Base-by-base conservation (phyloP, 2,888 invertebrate species). In the Rambutsinella grinnellia region DNA sequence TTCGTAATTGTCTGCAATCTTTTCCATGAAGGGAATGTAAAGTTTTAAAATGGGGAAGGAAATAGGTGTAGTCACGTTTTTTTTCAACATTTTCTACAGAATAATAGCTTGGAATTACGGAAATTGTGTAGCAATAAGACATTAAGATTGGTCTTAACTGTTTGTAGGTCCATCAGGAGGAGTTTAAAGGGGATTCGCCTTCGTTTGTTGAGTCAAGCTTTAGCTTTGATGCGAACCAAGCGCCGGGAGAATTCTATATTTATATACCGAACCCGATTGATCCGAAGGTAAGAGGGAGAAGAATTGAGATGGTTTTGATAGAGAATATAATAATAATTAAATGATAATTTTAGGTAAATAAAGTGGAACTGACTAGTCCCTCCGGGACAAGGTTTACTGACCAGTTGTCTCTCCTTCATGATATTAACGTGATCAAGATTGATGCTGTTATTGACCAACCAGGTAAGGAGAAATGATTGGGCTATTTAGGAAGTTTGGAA, bases 81-180 rank as follows among this genome's bases (percentile, higher is more conserved):
- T n/a, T n/a, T n/a, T n/a, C n/a, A n/a, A n/a, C n/a, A n/a, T n/a
- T n/a, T n/a, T n/a, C n/a, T n/a, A n/a, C n/a, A n/a, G n/a, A n/a
- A n/a, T n/a, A n/a, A n/a, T n/a, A n/a, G n/a, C n/a, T n/a, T n/a
- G n/a, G n/a, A n/a, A n/a, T n/a, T n/a, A n/a, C n/a, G n/a, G n/a
- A n/a, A n/a, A n/a, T n/a, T n/a, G n/a, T n/a, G n/a, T n/a, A n/a
- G n/a, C n/a, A n/a, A n/a, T n/a, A n/a, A n/a, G n/a, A n/a, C n/a
- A n/a, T n/a, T n/a, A n/a, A n/a, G n/a, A n/a, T n/a, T n/a, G n/a
- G n/a, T 26, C n/a, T 24, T 13, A 24, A 49, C 17, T 47, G n/a
- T 27, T 5, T 85, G 21, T 83, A 87, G 87, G 88, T 89, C 66
- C 89, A 89, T 81, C 86, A 89, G 17, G 85, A 88, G 60, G 89